Base-by-base conservation (phyloP, 2,113 vertebrate genomes). In the Aspidoscelis tigris region DNA sequence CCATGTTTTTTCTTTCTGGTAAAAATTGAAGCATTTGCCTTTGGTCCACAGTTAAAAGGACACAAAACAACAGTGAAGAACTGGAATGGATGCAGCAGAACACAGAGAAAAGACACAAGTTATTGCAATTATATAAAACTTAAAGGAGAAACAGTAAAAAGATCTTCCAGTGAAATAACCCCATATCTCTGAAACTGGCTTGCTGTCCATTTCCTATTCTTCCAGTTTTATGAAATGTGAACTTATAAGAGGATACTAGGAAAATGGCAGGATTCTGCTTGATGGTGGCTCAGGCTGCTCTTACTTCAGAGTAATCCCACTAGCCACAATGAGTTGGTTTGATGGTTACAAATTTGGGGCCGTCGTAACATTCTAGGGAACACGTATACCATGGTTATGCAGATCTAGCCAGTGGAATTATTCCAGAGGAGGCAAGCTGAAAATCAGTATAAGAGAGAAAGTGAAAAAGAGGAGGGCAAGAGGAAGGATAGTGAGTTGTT, bases 31-130 rank as follows among this genome's bases (percentile, higher is more conserved):
- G 88, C 92, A 92, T 91, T 95, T 93, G 94, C 95, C 95, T 96
- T 95, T 95, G 94, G 96, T 94, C 97, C 96, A 95, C 90, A 94
- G 94, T 96, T 95, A 95, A 95, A 92, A 95, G 94, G 96, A 96
- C 93, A 84, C 87, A 88, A 94, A 89, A 89, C 84, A 95, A 94
- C 95, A 95, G 95, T 91, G 94, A 91, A 95, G 94, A 90, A 43
- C 91, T 70, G 94, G 92, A 92, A 89, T 50, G 89, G 90, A 94
- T 93, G 92, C 93, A 92, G 94, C 93, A 94, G 93, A 93, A 92
- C 93, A 90, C 79, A 94, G 90, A 94, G 89, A 94, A 94, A 94
- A 85, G 94, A 93, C 78, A 92, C 89, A 92, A 93, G 94, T 97
- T 97, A 97, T 97, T 97, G 97, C 97, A 95, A 94, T 94, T 94